Evolutionary conservation across 2,797 vertebrate genomes (phyloP), one percentile per base, ranked within the genome.

Genomic region (Oreonectes daqikongensis): DNA sequence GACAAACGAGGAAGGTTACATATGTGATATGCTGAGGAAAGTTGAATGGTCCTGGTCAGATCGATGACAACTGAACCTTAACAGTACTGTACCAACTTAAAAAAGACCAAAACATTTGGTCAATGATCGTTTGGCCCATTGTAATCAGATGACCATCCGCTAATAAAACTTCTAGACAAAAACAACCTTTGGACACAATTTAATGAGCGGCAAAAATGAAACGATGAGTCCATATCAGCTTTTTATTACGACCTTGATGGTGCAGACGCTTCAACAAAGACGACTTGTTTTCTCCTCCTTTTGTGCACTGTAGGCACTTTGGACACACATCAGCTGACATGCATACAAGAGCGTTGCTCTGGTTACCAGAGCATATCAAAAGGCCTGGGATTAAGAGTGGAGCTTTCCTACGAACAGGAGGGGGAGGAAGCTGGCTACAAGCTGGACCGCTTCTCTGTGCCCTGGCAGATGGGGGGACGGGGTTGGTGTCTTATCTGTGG

Each of bases 361-460:
- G 90, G 91, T 86, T 85, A 93, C 92, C 81, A 75, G 79, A 87
- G 85, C 74, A 86, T 85, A 83, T 89, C 90, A 89, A 89, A 89
- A 86, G 86, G 64, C 70, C 67, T 67, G 0, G 81, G 89, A 89
- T 89, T 88, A 91, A 85, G 85, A 50, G 75, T 77, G 84, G 70
- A 85, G 87, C 83, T 80, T 81, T 17, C 72, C 44, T 44, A 65
- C 79, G 75, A 85, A 32, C 80, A 48, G 69, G 71, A 72, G 46
- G 69, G 66, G 75, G 75, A 61, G 68, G 66, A 77, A 14, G 12
- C 65, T 55, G 69, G 14, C 20, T 72, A 64, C 82, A 78, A 59
- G 38, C 60, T 11, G 75, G 46, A 52, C 42, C 40, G 61, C 48
- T 53, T 61, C 18, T 11, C 52, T 55, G 44, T 11, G 44, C 53